These are phyloP conservation scores for Leucania comma DNA, from an alignment of 2,888 invertebrate genomes.

Conservation along the genomic window DNA sequence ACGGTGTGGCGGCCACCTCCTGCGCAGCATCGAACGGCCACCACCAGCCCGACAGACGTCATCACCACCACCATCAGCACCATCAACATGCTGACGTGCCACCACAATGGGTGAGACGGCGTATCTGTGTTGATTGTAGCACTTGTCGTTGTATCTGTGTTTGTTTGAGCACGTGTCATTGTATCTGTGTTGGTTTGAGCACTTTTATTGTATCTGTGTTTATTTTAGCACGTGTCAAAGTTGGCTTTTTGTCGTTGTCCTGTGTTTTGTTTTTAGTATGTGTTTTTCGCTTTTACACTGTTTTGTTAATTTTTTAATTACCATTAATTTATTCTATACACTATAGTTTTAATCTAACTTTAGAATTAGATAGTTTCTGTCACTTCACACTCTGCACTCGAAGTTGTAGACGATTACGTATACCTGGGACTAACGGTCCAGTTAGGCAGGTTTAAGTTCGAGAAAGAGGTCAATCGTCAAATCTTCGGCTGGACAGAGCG, in stretches of 20 bases:
- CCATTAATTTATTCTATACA: too few species aligned
- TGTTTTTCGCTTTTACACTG: conserved; percentile 1
- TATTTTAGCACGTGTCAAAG: conserved; percentile 12
- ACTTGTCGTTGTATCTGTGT: conserved; percentile 15
- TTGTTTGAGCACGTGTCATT: conserved; percentile 17
- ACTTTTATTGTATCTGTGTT: conserved; percentile 18
- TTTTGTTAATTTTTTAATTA: background rate
- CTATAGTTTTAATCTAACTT: background rate
- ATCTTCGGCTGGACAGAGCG: too few species aligned
- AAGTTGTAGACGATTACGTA: too few species aligned
- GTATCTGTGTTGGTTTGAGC: conserved; percentile 10
- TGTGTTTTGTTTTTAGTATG: conserved; percentile 11
- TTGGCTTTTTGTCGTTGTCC: conserved; percentile 17
- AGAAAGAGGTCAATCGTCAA: too few species aligned
- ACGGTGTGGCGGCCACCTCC: conserved; percentile 90
- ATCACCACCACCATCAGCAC: conserved; percentile 83
- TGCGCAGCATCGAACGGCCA: conserved; percentile 88
- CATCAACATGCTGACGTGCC: conserved; percentile 89
- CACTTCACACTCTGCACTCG: too few species aligned
- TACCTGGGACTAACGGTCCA: too few species aligned
- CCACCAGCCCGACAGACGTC: conserved; percentile 86
- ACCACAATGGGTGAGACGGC: conserved; percentile 82
- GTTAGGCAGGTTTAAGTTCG: too few species aligned
- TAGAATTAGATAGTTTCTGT: background rate
- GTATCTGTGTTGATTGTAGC: conserved; percentile 13